phyloP scores from a whole-genome alignment of 37 sponge, comb jelly and placozoan species.

The Aplysina aerophoba region DNA sequence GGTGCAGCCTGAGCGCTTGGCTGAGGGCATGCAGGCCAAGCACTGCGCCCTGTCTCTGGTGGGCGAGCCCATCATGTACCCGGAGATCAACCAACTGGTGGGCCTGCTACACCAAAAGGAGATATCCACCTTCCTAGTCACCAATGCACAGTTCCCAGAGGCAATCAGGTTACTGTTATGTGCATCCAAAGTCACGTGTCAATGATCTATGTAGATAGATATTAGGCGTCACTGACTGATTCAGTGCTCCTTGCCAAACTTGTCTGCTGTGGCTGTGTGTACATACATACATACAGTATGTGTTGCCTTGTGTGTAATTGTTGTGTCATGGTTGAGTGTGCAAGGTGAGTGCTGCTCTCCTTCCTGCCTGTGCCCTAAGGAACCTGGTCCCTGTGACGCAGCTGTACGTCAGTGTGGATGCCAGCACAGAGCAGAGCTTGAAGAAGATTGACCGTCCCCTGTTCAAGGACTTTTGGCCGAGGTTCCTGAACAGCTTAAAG shows the following conservation, averaged over 20 bases:
- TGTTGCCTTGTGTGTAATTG: not conserved
- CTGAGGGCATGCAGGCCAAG: slow-evolving; percentile 84
- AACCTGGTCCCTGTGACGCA: slow-evolving; percentile 89
- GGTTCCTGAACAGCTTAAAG: slow-evolving; percentile 78
- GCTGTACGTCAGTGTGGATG: slow-evolving; percentile 96
- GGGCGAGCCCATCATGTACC: slow-evolving; percentile 98
- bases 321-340: not conserved
- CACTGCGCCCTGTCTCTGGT: slow-evolving; percentile 98
- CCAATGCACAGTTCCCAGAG: slow-evolving; percentile 96
- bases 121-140: slow-evolving; percentile 95
- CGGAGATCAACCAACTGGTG: slow-evolving; percentile 83
- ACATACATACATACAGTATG: no score
- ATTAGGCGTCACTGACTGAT: no score
- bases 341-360: not conserved
- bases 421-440: slow-evolving; percentile 88
- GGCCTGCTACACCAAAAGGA: slow-evolving; percentile 75
- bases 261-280: no score
- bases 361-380: slow-evolving; percentile 20
- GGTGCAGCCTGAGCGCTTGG: slow-evolving; percentile 80
- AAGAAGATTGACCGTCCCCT: slow-evolving; percentile 95
- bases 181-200: no score
- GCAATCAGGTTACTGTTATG: slow-evolving; percentile 79
- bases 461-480: slow-evolving; percentile 92
- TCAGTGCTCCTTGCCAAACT: no score
- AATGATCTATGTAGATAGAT: no score